Evolutionary conservation across 2,888 invertebrate species (phyloP).

Genomic region (Melanotus villosus): DNA sequence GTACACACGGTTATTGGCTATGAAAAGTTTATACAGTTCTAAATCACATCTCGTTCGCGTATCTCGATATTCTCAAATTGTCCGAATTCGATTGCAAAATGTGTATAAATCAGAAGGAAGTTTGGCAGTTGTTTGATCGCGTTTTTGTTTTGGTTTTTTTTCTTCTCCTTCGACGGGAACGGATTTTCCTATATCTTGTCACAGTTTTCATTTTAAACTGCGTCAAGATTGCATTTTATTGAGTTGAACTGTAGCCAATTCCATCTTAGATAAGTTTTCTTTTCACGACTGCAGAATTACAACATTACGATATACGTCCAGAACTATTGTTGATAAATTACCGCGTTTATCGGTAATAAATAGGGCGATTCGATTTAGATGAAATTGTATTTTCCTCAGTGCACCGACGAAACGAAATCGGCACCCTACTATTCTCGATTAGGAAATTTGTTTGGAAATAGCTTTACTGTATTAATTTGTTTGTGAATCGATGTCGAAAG

Average conservation of each 20-base stretch:
- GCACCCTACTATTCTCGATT: not conserved
- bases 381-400: slow-evolving; percentile 29
- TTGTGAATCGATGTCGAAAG: not conserved
- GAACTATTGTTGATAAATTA: slow-evolving; percentile 44
- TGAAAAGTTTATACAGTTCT: slow-evolving; percentile 35
- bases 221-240: slow-evolving; percentile 43
- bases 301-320: slow-evolving; percentile 35
- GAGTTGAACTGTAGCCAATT: slow-evolving; percentile 43
- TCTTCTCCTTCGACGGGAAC: no score
- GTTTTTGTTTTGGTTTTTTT: slow-evolving; percentile 40
- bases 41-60: slow-evolving; percentile 38
- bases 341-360: slow-evolving; percentile 38
- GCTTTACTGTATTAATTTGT: slow-evolving; percentile 4
- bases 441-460: slow-evolving; percentile 19
- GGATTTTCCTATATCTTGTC: slow-evolving; percentile 40
- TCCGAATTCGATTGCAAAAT: slow-evolving; percentile 33
- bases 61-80: slow-evolving; percentile 21
- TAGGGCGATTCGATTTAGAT: slow-evolving; percentile 35
- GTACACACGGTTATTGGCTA: slow-evolving; percentile 16
- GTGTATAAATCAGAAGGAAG: slow-evolving; percentile 40
- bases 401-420: slow-evolving; percentile 3
- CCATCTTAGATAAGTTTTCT: slow-evolving; percentile 34
- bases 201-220: slow-evolving; percentile 43
- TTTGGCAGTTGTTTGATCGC: slow-evolving; percentile 43
- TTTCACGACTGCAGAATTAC: slow-evolving; percentile 37